phyloP scores from a whole-genome alignment of 2,113 vertebrate genomes.

The Heptranchias perlo region DNA sequence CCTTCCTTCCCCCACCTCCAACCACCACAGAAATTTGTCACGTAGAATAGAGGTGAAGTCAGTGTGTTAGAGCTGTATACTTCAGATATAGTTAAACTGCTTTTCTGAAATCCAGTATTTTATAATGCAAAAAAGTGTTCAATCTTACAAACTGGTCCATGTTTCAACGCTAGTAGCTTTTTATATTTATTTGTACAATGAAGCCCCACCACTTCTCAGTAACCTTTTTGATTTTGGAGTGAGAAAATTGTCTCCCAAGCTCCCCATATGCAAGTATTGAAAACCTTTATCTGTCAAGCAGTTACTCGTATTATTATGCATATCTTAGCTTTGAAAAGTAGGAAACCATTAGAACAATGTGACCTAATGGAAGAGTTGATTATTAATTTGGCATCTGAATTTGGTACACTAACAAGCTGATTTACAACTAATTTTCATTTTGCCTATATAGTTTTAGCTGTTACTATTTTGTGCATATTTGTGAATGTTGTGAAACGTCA shows the following conservation, averaged over 20 bases:
- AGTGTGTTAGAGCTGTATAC: background rate
- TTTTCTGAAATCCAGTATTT: background rate
- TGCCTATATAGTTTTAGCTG: slow-evolving; percentile 39
- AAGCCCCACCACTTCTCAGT: background rate
- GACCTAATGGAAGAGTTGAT: slow-evolving; percentile 37
- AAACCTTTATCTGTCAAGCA: background rate
- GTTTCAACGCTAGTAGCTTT: background rate
- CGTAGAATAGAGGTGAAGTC: background rate
- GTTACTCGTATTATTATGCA: slow-evolving; percentile 26
- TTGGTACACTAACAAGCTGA: slow-evolving; percentile 36
- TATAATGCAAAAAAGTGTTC: background rate
- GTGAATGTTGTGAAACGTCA: slow-evolving; percentile 36
- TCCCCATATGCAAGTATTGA: background rate
- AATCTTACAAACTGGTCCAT: background rate
- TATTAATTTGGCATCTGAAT: slow-evolving; percentile 1
- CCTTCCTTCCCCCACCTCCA: background rate
- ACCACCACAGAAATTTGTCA: background rate
- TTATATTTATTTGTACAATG: slow-evolving; percentile 2
- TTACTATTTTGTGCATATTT: slow-evolving; percentile 26
- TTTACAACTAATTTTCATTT: slow-evolving; percentile 41
- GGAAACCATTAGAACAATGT: slow-evolving; percentile 36
- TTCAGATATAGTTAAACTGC: background rate
- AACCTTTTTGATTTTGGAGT: background rate
- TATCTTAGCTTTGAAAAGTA: background rate
- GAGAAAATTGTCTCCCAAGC: slow-evolving; percentile 15